Base-by-base conservation (phyloP, 2,888 invertebrate species). In the Parnassius smintheus region DNA sequence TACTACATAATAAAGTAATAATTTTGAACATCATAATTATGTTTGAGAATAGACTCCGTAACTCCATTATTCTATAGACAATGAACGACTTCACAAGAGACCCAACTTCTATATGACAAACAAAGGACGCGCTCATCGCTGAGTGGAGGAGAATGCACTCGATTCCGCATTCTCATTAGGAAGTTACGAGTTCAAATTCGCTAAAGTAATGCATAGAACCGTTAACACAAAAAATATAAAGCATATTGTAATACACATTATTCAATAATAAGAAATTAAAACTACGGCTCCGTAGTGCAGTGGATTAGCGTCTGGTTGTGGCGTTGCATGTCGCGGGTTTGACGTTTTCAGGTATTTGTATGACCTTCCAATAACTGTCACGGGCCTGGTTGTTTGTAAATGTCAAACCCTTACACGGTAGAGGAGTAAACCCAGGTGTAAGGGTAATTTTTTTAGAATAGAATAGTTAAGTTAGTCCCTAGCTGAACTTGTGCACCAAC, bases 41-140 rank as follows among this genome's bases (percentile, higher is more conserved):
- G 53, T 53, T 53, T n/a, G 52, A 48, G 18, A 56, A 41, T 48
- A 48, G 52, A 41, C 49, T 18, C 49, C n/a, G 4, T 48, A 44
- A 57, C 49, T 61, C 12, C 42, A 56, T 61, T 56, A 61, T 61
- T 56, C 41, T 18, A 12, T 41, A 46, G 52, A 61, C 61, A 61
- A 56, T 56, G 52, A 51, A 35, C n/a, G 56, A 22, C 50, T 51
- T 51, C 48, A 46, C 41, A 7, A 18, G 41, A 56, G 25, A 46
- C 62, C 35, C 13, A n/a, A n/a, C 49, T 46, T 22, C 25, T 51
- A 45, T 52, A 41, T 42, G 18, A 56, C 46, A 50, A 22, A 62
- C 57, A 62, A 62, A 62, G 56, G 61, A 22, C 52, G 56, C 53
- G 45, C 45, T 1, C 22, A 44, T 44, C 44, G n/a, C 22, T 25